Conservation (phyloP, 2,888 invertebrate genomes). For the Hyles lineata region DNA sequence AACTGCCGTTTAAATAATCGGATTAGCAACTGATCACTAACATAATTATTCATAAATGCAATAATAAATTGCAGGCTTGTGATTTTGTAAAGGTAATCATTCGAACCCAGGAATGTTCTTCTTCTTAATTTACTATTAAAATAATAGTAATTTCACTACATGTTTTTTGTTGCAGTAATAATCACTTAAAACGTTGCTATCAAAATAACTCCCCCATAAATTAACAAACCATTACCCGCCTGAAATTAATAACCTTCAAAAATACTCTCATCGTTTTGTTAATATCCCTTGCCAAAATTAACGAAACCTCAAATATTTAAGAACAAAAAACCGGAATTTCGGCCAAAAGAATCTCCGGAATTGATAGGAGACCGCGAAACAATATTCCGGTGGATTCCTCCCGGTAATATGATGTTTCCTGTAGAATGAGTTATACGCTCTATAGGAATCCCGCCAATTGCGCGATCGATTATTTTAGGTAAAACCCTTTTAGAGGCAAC, state of each 20-base stretch:
- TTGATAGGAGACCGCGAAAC: constrained; percentile 69
- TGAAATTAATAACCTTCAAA: not conserved
- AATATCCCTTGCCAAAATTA: not conserved
- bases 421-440: constrained; percentile 62
- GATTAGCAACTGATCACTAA: too few species aligned
- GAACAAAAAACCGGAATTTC: not conserved
- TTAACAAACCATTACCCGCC: not conserved
- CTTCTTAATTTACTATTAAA: too few species aligned
- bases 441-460: constrained; percentile 55
- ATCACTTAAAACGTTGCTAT: too few species aligned
- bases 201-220: not conserved
- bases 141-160: too few species aligned
- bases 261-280: not conserved
- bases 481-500: not conserved
- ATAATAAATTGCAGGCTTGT: too few species aligned
- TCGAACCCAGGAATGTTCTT: too few species aligned
- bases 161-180: too few species aligned
- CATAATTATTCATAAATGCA: too few species aligned
- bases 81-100: too few species aligned
- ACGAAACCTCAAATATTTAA: not conserved
- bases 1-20: too few species aligned
- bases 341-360: constrained; percentile 49
- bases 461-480: constrained; percentile 54
- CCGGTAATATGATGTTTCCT: constrained; percentile 74
- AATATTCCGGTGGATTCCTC: constrained; percentile 65